phyloP scores from a whole-genome alignment of 2,888 invertebrate species.

The Palloptera scutellata region DNA sequence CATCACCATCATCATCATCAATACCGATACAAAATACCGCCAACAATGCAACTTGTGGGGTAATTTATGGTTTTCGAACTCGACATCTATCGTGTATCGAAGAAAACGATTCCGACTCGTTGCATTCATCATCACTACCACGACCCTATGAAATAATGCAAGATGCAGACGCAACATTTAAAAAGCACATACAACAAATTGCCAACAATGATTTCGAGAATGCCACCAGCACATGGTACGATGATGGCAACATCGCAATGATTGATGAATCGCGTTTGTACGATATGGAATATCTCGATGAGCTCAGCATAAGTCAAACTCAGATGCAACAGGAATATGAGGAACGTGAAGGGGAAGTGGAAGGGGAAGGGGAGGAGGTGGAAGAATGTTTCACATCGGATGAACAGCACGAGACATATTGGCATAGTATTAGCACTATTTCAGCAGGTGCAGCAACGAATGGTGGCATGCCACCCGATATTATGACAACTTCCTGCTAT shows the following conservation, averaged over 20 bases:
- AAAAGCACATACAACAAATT: slow-evolving; percentile 43
- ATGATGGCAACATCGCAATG: slow-evolving; percentile 56
- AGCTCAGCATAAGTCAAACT: slow-evolving; percentile 49
- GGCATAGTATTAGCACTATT: slow-evolving; percentile 41
- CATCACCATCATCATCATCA: slow-evolving; percentile 24
- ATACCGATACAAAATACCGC: slow-evolving; percentile 22
- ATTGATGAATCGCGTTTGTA: slow-evolving; percentile 60
- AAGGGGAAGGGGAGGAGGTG: slow-evolving; percentile 15
- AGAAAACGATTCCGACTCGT: slow-evolving; percentile 62
- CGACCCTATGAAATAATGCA: slow-evolving; percentile 58
- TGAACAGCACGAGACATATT: slow-evolving; percentile 29
- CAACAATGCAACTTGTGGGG: slow-evolving; percentile 39
- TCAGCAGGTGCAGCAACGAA: slow-evolving; percentile 37
- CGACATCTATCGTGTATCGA: slow-evolving; percentile 63
- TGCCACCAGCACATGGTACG: slow-evolving; percentile 26
- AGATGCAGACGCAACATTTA: slow-evolving; percentile 59
- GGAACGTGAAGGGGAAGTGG: slow-evolving; percentile 13
- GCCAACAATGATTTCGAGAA: slow-evolving; percentile 23
- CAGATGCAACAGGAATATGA: slow-evolving; percentile 29
- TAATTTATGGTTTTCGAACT: slow-evolving; percentile 60
- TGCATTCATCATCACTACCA: slow-evolving; percentile 60
- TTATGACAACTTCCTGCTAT: slow-evolving; percentile 64
- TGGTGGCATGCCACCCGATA: slow-evolving; percentile 52
- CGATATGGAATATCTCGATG: slow-evolving; percentile 59
- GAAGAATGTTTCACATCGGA: slow-evolving; percentile 16